Conservation (phyloP, 2,797 vertebrate species). For the Rhinogobio ventralis region DNA sequence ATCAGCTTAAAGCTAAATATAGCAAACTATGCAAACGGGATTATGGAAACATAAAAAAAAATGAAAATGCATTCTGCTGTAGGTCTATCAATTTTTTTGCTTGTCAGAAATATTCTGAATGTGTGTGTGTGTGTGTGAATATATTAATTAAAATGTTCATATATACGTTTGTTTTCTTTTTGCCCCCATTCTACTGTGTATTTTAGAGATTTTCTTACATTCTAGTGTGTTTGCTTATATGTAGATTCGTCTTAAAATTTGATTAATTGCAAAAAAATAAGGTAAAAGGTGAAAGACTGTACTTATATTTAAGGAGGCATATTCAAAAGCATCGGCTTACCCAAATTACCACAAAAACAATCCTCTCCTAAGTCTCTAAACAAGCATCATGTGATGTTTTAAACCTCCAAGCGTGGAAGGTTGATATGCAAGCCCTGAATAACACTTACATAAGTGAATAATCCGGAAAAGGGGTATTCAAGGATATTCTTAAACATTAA, state of each 20-base stretch:
- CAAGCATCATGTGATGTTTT: slow-evolving; percentile 38
- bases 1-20: slow-evolving; percentile 75
- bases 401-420: slow-evolving; percentile 19
- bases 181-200: background rate
- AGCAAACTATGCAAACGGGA: slow-evolving; percentile 69
- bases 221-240: background rate
- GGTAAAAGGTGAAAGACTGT: slow-evolving; percentile 3
- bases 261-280: background rate
- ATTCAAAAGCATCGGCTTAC: background rate
- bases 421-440: slow-evolving; percentile 9
- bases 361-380: background rate
- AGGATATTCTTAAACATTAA: background rate
- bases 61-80: slow-evolving; percentile 56
- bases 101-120: slow-evolving; percentile 2
- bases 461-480: background rate
- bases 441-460: slow-evolving; percentile 37
- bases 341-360: slow-evolving; percentile 15
- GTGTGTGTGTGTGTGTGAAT: background rate
- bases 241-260: background rate
- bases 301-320: background rate
- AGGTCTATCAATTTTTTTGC: slow-evolving; percentile 15
- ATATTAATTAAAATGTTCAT: too few species aligned
- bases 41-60: slow-evolving; percentile 76
- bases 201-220: background rate
- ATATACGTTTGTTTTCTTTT: too few species aligned